Evolutionary conservation across 2,888 invertebrate species (phyloP).

Genomic region (Tuta absoluta): DNA sequence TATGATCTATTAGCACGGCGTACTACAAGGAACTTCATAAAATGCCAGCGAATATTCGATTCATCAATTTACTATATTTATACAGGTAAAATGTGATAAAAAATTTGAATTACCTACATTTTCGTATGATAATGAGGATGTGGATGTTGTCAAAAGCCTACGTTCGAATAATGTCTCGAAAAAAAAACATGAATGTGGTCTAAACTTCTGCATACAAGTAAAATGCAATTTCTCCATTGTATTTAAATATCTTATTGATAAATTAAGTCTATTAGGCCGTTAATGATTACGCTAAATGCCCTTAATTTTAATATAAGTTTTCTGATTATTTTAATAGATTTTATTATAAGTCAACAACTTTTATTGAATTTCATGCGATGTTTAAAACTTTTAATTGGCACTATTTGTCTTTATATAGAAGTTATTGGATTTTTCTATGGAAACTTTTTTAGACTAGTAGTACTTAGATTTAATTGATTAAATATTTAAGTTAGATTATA

Average conservation of each 20-base stretch:
- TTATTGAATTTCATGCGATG: neutral
- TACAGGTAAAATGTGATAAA: no score
- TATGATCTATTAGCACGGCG: neutral
- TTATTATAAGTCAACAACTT: neutral
- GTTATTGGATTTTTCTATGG: neutral
- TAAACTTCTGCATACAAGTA: neutral
- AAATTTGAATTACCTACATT: neutral
- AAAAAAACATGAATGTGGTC: neutral
- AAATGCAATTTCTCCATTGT: neutral
- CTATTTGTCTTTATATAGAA: neutral
- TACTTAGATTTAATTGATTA: neutral
- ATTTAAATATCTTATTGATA: neutral
- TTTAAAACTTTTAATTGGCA: constrained; percentile 10
- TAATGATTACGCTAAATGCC: constrained; percentile 9
- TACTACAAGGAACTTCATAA: neutral
- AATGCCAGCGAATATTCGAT: no score
- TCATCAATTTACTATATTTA: no score
- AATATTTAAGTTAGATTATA: neutral
- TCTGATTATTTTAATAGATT: neutral
- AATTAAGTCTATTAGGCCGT: constrained; percentile 19
- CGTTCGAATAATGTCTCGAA: neutral
- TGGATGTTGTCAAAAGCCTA: neutral
- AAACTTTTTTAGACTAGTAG: constrained; percentile 5
- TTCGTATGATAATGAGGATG: neutral
- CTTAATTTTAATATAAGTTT: neutral